These are phyloP conservation scores for Stenoptilia bipunctidactyla DNA, from an alignment of 2,888 invertebrate species.

Conservation along the genomic window DNA sequence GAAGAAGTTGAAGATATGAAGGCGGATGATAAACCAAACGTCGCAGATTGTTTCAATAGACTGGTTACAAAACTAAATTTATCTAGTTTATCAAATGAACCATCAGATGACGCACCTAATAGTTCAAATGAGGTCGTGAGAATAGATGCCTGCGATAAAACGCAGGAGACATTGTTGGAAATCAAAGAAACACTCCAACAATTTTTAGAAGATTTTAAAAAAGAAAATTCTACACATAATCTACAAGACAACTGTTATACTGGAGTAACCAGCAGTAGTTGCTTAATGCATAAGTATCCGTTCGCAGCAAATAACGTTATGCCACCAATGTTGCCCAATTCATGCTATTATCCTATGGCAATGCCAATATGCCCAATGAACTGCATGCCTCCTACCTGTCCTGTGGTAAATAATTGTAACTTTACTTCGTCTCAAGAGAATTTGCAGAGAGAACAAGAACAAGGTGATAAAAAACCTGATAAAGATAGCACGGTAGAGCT, in stretches of 20 bases:
- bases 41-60: background rate
- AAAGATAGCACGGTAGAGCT: conserved; percentile 43
- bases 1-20: conserved; percentile 8
- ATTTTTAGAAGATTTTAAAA: conserved; percentile 53
- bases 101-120: conserved; percentile 27
- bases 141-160: conserved; percentile 40
- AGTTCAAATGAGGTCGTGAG: conserved; percentile 32
- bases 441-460: conserved; percentile 19
- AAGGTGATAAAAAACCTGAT: conserved; percentile 19
- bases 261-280: background rate
- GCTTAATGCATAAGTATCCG: conserved; percentile 11
- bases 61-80: background rate
- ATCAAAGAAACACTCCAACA: conserved; percentile 53
- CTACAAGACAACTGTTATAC: conserved; percentile 14
- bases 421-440: conserved; percentile 23
- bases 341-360: conserved; percentile 43
- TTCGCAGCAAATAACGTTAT: conserved; percentile 15
- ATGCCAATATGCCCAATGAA: conserved; percentile 46
- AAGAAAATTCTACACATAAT: conserved; percentile 30
- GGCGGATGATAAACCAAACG: background rate
- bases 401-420: conserved; percentile 38
- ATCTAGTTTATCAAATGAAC: conserved; percentile 14
- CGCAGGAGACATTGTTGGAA: conserved; percentile 51
- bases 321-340: conserved; percentile 31
- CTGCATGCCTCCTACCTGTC: conserved; percentile 39